A percentile compares a stretch with the other conserved stretches of the same genome.
Conservation (phyloP, 2,888 invertebrate species). For the Branchipolynoe longqiensis region DNA sequence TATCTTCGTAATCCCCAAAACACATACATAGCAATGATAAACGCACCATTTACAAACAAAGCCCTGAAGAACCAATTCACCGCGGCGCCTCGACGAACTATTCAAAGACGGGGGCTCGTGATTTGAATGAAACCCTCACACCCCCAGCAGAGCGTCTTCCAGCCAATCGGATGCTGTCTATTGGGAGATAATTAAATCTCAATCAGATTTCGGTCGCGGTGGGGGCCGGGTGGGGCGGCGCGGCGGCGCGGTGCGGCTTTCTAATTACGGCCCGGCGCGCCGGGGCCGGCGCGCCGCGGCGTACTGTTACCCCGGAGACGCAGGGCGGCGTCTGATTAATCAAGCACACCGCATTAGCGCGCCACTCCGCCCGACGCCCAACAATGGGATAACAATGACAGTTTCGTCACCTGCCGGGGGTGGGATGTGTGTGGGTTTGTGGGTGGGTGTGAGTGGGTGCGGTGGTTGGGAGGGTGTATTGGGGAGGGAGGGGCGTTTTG, state of each 20-base stretch:
- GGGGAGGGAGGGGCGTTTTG: background rate
- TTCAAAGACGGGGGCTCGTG: too few relatives aligned
- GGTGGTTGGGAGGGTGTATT: background rate
- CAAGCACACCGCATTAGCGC: conserved; percentile 37
- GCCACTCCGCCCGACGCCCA: conserved; percentile 3
- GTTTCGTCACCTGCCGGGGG: too few relatives aligned
- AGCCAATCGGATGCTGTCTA: conserved; percentile 14
- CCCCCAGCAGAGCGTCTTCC: conserved; percentile 9
- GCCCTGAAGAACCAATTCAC: background rate
- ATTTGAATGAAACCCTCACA: background rate
- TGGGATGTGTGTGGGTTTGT: conserved; percentile 9
- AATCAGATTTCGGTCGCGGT: conserved; percentile 34
- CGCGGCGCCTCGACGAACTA: background rate
- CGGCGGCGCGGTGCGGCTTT: background rate
- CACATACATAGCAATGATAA: too few relatives aligned
- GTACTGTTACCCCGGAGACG: conserved; percentile 32
- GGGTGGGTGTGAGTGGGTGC: too few relatives aligned
- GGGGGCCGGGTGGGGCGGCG: background rate
- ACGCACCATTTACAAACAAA: too few relatives aligned
- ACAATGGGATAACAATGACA: conserved; percentile 45
- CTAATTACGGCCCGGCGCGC: conserved; percentile 2
- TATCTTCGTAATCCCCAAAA: too few relatives aligned
- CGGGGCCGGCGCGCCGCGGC: background rate
- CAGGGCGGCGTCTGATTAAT: conserved; percentile 20
- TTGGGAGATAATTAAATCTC: conserved; percentile 48